A percentile compares a stretch with the other conserved stretches of the same genome.
phyloP scores from a whole-genome alignment of 2,113 vertebrate species.

The Aramus guarauna region DNA sequence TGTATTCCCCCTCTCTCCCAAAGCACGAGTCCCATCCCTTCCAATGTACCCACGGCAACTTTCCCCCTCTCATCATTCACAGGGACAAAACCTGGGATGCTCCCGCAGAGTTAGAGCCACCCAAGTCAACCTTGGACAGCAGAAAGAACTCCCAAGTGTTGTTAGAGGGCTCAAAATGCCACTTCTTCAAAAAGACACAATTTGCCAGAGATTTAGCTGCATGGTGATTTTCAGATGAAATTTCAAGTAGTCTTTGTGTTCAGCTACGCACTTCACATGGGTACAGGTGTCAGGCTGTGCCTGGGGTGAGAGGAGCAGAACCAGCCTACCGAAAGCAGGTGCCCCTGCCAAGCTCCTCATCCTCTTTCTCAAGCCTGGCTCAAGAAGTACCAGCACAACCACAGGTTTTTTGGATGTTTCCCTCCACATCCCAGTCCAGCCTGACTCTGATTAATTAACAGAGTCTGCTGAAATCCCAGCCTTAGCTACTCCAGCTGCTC shows the following conservation, averaged over 20 bases:
- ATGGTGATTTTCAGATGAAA: rapidly evolving
- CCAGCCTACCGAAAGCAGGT: neutral
- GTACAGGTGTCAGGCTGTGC: neutral
- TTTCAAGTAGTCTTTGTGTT: neutral
- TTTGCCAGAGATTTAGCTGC: neutral
- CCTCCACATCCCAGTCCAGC: neutral
- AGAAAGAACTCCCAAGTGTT: neutral
- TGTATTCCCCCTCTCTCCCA: neutral
- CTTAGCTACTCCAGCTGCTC: neutral
- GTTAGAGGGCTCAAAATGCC: neutral
- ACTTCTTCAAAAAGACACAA: neutral
- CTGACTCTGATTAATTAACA: neutral
- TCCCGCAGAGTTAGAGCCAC: neutral
- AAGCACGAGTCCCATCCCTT: neutral
- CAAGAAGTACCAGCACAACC: neutral
- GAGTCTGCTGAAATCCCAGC: slow-evolving; percentile 1
- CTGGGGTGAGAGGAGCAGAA: neutral
- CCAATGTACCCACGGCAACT: neutral
- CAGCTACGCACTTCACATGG: too few relatives aligned
- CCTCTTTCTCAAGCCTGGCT: neutral
- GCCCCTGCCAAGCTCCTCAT: neutral
- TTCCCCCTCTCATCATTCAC: neutral
- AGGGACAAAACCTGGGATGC: neutral
- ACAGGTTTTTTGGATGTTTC: neutral
- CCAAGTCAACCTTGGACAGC: neutral